Evolutionary conservation across 2,113 vertebrate genomes (phyloP).

Genomic region (Porphyrio hochstetteri): DNA sequence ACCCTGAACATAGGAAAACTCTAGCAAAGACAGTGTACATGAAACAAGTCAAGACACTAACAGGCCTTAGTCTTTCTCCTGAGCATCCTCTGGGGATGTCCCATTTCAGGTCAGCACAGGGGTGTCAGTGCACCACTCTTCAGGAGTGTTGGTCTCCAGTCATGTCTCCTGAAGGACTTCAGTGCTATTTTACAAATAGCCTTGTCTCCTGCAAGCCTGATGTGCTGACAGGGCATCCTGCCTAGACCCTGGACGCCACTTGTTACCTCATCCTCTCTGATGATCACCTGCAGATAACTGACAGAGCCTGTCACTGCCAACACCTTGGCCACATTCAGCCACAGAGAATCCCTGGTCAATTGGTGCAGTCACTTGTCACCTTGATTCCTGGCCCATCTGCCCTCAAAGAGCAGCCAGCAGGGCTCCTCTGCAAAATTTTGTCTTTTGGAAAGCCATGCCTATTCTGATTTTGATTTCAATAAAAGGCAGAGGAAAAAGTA

Average conservation of each 20-base stretch:
- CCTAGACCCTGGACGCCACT: not conserved
- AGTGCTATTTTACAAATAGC: not conserved
- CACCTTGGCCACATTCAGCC: not conserved
- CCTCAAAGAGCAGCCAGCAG: not conserved
- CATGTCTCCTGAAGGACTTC: not conserved
- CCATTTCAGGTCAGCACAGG: not conserved
- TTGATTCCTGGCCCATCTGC: not conserved
- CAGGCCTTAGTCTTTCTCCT: not conserved
- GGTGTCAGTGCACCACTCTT: accelerated
- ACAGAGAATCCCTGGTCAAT: accelerated
- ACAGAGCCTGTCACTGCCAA: not conserved
- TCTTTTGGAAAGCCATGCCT: not conserved
- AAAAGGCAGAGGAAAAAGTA: not conserved
- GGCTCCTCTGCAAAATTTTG: not conserved
- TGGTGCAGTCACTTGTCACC: not conserved
- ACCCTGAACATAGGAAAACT: not conserved
- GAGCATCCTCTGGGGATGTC: accelerated
- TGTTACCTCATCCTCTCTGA: not conserved
- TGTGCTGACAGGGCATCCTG: not conserved
- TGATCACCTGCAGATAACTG: not conserved
- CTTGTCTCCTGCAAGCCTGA: not conserved
- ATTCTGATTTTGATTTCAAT: not conserved
- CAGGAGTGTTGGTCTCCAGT: not conserved
- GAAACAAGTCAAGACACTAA: not conserved
- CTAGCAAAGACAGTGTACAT: not conserved